Base-by-base conservation (phyloP, 2,888 invertebrate species). In the Cartodere bifasciata region DNA sequence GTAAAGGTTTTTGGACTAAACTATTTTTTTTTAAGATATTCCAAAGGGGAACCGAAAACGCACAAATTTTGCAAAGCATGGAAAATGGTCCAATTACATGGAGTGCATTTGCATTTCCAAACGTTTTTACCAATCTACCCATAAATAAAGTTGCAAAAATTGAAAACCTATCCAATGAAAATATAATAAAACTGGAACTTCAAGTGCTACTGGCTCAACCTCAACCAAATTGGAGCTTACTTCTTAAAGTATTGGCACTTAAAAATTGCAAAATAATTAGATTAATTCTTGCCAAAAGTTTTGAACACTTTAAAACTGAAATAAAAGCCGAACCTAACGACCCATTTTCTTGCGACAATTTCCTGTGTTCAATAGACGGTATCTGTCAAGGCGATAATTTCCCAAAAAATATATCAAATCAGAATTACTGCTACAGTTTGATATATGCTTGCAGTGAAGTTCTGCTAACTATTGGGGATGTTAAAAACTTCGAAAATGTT, bases 191-290 rank as follows among this genome's bases (percentile, higher is more conserved):
- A 1, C 52, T 84, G 32, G 84, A 85, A 44, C 51, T 85, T 15
- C 69, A 70, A 26, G 78, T 85, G 0, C 49, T 85, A 20, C 52
- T 81, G 31, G 72, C 77, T 1, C 83, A 83, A 45, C 84, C 85
- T 0, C 83, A 83, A 47, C 77, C 83, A 0, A 75, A 75, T 29
- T 85, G 84, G 84, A 62, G 76, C 1, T 67, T 76, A 38, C 54
- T 85, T 13, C 63, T 85, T 1, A 83, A 82, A 67, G 83, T 81
- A 44, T 25, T 83, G 6, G 67, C 77, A 49, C 80, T 82, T 79
- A 67, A 76, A 2, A 67, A 78, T 43, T 79, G 76, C 41, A 66
- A 68, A 41, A 60, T 84, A 1, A 60, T 73, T 1, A 65, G 69
- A 2, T 58, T 70, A 25, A 64, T 81, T 1, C 47, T 77, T 6